Evolutionary conservation across 2,113 vertebrate genomes (phyloP).

Genomic region (Salminus brasiliensis): DNA sequence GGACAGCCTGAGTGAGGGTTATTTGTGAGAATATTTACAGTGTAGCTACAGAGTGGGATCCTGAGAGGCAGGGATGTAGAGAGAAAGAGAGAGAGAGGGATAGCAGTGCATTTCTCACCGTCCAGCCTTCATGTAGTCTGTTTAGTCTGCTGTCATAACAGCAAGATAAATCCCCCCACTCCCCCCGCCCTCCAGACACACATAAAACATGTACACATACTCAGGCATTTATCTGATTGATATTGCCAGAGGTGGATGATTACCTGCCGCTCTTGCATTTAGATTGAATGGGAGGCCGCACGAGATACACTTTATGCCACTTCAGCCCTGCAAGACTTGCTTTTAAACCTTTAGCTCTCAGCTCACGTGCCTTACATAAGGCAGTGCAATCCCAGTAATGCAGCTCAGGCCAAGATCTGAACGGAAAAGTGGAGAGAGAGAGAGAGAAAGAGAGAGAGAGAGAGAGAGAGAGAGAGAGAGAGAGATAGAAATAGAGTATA

Average conservation of each 20-base stretch:
- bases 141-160: slow-evolving; percentile 13
- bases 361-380: slow-evolving; percentile 45
- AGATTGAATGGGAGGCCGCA: slow-evolving; percentile 45
- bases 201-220: slow-evolving; percentile 10
- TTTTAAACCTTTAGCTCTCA: slow-evolving; percentile 20
- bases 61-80: not conserved
- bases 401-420: slow-evolving; percentile 28
- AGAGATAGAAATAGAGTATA: too few relatives aligned
- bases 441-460: too few relatives aligned
- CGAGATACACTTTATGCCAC: slow-evolving; percentile 39
- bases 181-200: slow-evolving; percentile 3
- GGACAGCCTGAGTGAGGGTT: not conserved
- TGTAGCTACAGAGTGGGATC: not conserved
- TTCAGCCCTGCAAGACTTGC: slow-evolving; percentile 14
- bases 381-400: slow-evolving; percentile 53
- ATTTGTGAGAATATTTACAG: slow-evolving; percentile 6
- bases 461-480: too few relatives aligned
- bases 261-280: slow-evolving; percentile 52
- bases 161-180: not conserved
- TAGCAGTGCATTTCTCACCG: not conserved
- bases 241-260: slow-evolving; percentile 42
- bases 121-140: not conserved
- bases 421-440: too few relatives aligned
- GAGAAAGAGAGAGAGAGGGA: not conserved
- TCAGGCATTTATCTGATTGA: slow-evolving; percentile 41